These are phyloP conservation scores for Drosophila azteca DNA, from an alignment of 1,140 invertebrate species.

Conservation along the genomic window DNA sequence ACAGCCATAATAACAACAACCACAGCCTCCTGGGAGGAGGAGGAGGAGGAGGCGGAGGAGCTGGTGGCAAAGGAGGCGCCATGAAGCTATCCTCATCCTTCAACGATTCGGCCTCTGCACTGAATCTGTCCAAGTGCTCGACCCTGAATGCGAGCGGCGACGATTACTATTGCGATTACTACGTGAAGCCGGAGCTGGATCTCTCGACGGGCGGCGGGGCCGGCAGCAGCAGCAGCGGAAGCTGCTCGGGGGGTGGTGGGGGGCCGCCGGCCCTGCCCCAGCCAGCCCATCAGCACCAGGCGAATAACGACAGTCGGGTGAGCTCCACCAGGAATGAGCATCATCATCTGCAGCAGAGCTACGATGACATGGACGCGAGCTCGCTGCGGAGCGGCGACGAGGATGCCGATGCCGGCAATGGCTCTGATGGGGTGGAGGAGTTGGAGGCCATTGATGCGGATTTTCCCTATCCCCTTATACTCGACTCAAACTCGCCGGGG, in stretches of 20 bases:
- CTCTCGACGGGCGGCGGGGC: constrained; percentile 49
- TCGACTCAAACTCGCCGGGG: constrained; percentile 73
- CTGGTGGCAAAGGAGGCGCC: constrained; percentile 44
- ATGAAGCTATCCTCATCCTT: constrained; percentile 64
- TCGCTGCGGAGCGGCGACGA: constrained; percentile 69
- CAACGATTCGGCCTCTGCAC: constrained; percentile 57
- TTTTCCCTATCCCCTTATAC: constrained; percentile 78
- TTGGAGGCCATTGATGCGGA: constrained; percentile 81
- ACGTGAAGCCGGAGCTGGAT: constrained; percentile 77
- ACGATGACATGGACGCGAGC: constrained; percentile 73
- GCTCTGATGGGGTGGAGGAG: constrained; percentile 76
- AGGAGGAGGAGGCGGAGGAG: constrained; percentile 9
- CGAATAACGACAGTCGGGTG: constrained; percentile 78
- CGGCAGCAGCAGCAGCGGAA: constrained; percentile 26
- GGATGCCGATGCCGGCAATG: constrained; percentile 59
- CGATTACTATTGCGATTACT: constrained; percentile 71
- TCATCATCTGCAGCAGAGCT: constrained; percentile 50
- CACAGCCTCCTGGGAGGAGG: constrained; percentile 31
- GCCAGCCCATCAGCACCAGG: constrained; percentile 71
- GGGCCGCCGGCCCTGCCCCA: constrained; percentile 38
- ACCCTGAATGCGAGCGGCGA: constrained; percentile 57
- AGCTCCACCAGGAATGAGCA: constrained; percentile 74
- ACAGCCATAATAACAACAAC: constrained; percentile 56
- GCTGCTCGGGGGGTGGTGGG: constrained; percentile 11
- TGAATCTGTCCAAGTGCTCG: constrained; percentile 79